Evolutionary conservation across 2,888 invertebrate species (phyloP).

Genomic region (Aspidiotus rigidus): DNA sequence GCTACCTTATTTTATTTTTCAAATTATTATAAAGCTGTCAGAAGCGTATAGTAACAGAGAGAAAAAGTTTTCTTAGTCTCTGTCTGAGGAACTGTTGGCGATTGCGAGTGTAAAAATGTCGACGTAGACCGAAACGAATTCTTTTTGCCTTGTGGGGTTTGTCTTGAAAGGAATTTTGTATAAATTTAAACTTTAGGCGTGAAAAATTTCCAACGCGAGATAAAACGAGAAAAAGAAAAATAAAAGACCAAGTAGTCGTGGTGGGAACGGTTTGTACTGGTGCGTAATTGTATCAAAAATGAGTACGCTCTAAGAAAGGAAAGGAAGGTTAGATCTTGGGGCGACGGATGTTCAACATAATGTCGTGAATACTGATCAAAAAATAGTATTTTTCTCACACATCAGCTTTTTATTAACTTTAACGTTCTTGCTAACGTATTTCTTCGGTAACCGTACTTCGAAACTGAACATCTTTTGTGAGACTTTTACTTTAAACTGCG

Average conservation of each 20-base stretch:
- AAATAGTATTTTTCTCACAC: constrained; percentile 33
- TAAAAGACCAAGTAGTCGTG: too few relatives aligned
- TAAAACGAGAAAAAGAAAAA: background rate
- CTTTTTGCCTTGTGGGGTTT: background rate
- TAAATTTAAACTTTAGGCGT: background rate
- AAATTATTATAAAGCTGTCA: too few relatives aligned
- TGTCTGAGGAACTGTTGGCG: too few relatives aligned
- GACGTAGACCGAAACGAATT: too few relatives aligned
- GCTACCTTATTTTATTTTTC: too few relatives aligned
- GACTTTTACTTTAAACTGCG: constrained; percentile 28
- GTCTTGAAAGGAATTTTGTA: background rate
- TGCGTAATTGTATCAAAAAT: background rate
- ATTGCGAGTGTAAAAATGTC: too few relatives aligned
- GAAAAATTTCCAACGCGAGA: background rate
- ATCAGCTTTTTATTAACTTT: constrained; percentile 32
- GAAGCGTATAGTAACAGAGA: too few relatives aligned
- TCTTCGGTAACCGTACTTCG: constrained; percentile 28
- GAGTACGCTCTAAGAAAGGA: background rate
- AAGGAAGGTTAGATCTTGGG: constrained; percentile 27
- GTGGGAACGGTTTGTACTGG: background rate
- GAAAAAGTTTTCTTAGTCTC: too few relatives aligned
- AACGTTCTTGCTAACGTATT: constrained; percentile 32
- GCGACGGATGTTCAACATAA: constrained; percentile 30
- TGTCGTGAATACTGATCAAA: constrained; percentile 33
- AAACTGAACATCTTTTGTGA: constrained; percentile 30